Evolutionary conservation across 2,797 vertebrate species (phyloP), one percentile per base, ranked within the genome.

Genomic region (Karalla daura): DNA sequence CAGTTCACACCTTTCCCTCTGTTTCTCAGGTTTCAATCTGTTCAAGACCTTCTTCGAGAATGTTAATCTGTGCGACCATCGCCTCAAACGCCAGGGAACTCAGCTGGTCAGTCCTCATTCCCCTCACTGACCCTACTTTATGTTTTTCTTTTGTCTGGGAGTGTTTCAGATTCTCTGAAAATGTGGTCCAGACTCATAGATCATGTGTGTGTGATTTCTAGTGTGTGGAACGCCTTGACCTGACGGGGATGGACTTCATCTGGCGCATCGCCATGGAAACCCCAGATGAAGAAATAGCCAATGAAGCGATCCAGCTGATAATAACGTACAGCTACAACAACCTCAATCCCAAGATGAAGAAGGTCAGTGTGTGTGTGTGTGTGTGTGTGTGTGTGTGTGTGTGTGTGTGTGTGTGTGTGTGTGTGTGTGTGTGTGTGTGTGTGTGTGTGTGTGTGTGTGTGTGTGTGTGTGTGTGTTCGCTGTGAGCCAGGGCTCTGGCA

Each of bases 1-100:
- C 39, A 25, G 21, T 21, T 70, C 46, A 67, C 13, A 4, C 69
- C 21, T 46, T 52, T 56, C 27, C n/a, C 1, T 67, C 3, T 43
- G 15, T 55, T 41, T 88, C 83, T 50, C 86, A 99, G 98, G 98
- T 72, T 99, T 99, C 91, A 96, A 96, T 88, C 95, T 99, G 73
- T 99, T 99, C 89, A 99, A 99, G 89, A 98, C 98, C 9, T 99
- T 99, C 87, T 99, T 99, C 92, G 98, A 99, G 92, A 99, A 98
- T 54, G 98, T 99, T 68, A 99, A 99, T 88, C 93, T 99, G 30
- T 97, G 96, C 88, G 98, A 99, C 88, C 98, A 99, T 94, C 96
- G 98, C 40, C 89, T 99, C 44, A 99, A 99, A 88, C 95, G 97
- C 33, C 98, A 99, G 90, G 98, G 97, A 75, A 97, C 96, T 67